Base-by-base conservation (phyloP, 2,797 vertebrate species). In the Masticophis lateralis region DNA sequence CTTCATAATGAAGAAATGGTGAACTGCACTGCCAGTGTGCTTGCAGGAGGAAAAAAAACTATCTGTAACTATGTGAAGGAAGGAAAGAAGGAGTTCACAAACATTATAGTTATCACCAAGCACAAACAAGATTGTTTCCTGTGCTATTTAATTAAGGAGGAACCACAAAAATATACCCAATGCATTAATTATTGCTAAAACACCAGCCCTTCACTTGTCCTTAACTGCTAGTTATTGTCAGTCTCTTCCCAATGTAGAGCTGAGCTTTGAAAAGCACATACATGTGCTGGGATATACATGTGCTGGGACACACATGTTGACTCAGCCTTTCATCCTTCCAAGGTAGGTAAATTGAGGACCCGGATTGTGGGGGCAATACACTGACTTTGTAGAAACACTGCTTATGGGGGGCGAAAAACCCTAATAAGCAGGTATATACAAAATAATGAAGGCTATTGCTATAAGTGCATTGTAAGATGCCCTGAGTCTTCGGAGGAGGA, bases 191-290 rank as follows among this genome's bases (percentile, higher is more conserved):
- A 94, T 92, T 94, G 89, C 18, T 89, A 91, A 88, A 96, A 51
- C 74, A 92, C 43, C 11, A 12, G 10, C 3, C 43, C 88, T 95
- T 57, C 51, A 94, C 93, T 92, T 91, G 79, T 53, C 61, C 55
- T 88, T 59, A 83, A 93, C 91, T 92, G 66, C 60, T 94, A 96
- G 92, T 92, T 95, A 86, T 93, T 18, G 0, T 92, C 87, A 79
- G 13, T n/a, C 37, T 95, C 86, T 59, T 86, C 88, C 51, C 14
- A 9, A 32, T 43, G 90, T 89, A 90, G 87, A 93, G 83, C 90
- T 32, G 92, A 88, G 90, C 95, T 95, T 93, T 93, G 79, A 94
- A 91, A 93, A 27, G 27, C 57, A 43, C 43, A 43, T 43, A 43
- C 43, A 3, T 43, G 43, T 43, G 4, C 43, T 43, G 2, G 43